Evolutionary conservation across 2,797 vertebrate species (phyloP), one percentile per base, ranked within the genome.

Genomic region (Varecia variegata): DNA sequence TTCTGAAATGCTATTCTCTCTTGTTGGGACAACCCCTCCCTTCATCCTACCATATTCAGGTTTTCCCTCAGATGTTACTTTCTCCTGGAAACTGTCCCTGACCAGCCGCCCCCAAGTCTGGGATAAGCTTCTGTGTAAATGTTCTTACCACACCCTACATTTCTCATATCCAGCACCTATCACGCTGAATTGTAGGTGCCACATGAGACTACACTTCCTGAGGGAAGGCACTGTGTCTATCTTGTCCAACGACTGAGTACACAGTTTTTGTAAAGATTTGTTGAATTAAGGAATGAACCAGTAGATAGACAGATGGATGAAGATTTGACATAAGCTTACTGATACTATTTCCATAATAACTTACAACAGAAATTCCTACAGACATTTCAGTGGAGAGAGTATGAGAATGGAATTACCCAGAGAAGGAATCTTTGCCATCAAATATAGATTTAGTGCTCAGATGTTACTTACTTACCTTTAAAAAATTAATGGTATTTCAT

Each of bases 331-430:
- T 54, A 85, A 60, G 38, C 45, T 62, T 88, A 67, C 62, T 82
- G 67, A 93, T 71, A 71, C 27, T 74, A 32, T 15, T 32, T 62
- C 32, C 7, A 93, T 71, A 67, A 20, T 79, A 81, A 50, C 9
- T 50, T 80, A n/a, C 1, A 67, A 32, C 2, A 67, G 92, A 96
- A 96, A 96, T 91, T 74, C 94, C 92, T 89, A 58, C 25, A 90
- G 40, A n/a, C 58, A 38, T 84, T 74, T 91, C 71, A 90, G 47
- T 27, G 60, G 76, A 77, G 50, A 73, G 12, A 1, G 52, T 35
- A 80, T 71, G 15, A 89, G 54, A 92, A 94, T 54, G 35, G 45
- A 94, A 76, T 91, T 89, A 92, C 47, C 50, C 70, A 80, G 25
- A 85, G n/a, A 88, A 96, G 32, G n/a, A 9, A 88, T 65, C 50